Evolutionary conservation across 2,888 invertebrate genomes (phyloP).

Genomic region (Drosophila rubida): DNA sequence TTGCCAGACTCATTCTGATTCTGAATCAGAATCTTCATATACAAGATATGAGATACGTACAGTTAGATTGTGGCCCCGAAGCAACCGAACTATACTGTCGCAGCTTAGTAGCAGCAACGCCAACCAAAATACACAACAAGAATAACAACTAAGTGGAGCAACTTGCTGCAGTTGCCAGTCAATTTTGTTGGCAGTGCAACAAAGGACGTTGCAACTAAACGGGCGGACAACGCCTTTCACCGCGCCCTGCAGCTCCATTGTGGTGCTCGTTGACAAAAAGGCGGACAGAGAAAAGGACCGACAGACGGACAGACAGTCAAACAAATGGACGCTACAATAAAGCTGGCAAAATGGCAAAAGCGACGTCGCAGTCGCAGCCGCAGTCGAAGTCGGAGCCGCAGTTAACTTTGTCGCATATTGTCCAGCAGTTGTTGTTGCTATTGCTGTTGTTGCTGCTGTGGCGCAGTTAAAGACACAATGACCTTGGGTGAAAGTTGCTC

Average conservation of each 20-base stretch:
- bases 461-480: slow-evolving; percentile 77
- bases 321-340: slow-evolving; percentile 35
- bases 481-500: slow-evolving; percentile 78
- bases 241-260: slow-evolving; percentile 1
- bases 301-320: neutral
- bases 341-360: slow-evolving; percentile 47
- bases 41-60: neutral
- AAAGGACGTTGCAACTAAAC: slow-evolving; percentile 22
- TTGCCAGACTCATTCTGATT: neutral
- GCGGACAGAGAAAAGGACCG: slow-evolving; percentile 1
- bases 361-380: slow-evolving; percentile 39
- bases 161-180: slow-evolving; percentile 40
- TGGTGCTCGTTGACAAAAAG: slow-evolving; percentile 27
- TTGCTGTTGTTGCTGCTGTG: slow-evolving; percentile 38
- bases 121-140: neutral
- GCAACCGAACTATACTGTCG: neutral
- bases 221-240: slow-evolving; percentile 30
- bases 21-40: neutral
- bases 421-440: slow-evolving; percentile 45
- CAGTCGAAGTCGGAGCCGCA: slow-evolving; percentile 19
- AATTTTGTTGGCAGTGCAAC: slow-evolving; percentile 17
- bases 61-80: neutral
- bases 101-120: neutral
- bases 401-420: slow-evolving; percentile 63
- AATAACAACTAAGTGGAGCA: slow-evolving; percentile 41